A percentile compares a stretch with the other conserved stretches of the same genome.
Conservation (phyloP, 2,888 invertebrate genomes). For the Platerodrilus igneus region DNA sequence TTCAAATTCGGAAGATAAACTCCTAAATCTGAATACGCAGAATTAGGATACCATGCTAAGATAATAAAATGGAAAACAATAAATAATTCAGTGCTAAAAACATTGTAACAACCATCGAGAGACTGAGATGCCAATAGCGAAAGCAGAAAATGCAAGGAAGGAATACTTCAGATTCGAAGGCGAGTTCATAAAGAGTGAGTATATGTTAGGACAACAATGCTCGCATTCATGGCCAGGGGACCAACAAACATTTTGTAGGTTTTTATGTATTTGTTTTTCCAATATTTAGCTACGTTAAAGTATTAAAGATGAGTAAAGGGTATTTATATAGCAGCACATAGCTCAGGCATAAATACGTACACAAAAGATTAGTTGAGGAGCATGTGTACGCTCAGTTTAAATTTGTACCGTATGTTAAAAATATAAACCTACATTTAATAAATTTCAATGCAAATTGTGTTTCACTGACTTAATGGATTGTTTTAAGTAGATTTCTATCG, state of each 20-base stretch:
- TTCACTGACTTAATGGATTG: no score
- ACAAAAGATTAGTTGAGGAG: no score
- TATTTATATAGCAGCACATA: no score
- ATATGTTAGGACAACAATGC: slow-evolving; percentile 21
- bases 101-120: slow-evolving; percentile 18
- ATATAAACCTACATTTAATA: no score
- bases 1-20: no score
- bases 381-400: no score
- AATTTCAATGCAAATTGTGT: no score
- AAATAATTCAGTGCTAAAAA: slow-evolving; percentile 22
- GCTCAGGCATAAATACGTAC: no score
- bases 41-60: slow-evolving; percentile 15
- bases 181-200: slow-evolving; percentile 23
- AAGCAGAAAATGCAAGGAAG: slow-evolving; percentile 20
- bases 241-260: slow-evolving; percentile 17
- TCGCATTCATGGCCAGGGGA: slow-evolving; percentile 22
- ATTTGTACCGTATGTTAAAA: no score
- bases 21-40: no score
- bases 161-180: slow-evolving; percentile 17
- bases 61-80: slow-evolving; percentile 19
- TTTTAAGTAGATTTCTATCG: no score
- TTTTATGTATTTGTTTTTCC: slow-evolving; percentile 15
- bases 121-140: slow-evolving; percentile 14
- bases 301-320: slow-evolving; percentile 15
- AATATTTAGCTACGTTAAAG: slow-evolving; percentile 12